These are phyloP conservation scores for Falco punctatus DNA, from an alignment of 2,113 vertebrate species.

Conservation along the genomic window DNA sequence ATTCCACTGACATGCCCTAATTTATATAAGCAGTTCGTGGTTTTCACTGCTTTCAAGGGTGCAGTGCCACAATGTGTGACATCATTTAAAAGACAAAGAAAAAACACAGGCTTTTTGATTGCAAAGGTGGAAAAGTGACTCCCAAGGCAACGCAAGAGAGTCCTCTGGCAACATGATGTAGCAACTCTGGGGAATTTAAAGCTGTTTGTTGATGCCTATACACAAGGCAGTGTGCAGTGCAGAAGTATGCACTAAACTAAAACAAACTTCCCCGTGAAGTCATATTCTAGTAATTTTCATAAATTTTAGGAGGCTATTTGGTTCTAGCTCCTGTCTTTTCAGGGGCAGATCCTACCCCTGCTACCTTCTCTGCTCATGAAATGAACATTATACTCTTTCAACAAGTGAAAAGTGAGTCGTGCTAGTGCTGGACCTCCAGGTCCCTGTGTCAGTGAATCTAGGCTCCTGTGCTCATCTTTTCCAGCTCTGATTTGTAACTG, in stretches of 20 bases:
- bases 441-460: background rate
- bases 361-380: background rate
- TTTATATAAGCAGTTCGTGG: background rate
- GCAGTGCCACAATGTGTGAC: background rate
- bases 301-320: background rate
- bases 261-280: background rate
- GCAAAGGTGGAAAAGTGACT: background rate
- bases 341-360: background rate
- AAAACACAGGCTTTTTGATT: rapidly evolving
- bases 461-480: background rate
- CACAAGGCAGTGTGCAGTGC: background rate
- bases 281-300: background rate
- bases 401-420: rapidly evolving
- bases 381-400: background rate
- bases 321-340: background rate
- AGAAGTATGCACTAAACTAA: background rate
- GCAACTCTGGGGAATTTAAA: background rate
- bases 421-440: background rate
- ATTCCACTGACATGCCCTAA: background rate
- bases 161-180: background rate
- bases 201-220: background rate
- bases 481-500: background rate
- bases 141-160: background rate
- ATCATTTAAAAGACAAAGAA: background rate
- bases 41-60: background rate